Evolutionary conservation across 1,140 invertebrate species (phyloP).

Genomic region (Fragariocoptes setiger): DNA sequence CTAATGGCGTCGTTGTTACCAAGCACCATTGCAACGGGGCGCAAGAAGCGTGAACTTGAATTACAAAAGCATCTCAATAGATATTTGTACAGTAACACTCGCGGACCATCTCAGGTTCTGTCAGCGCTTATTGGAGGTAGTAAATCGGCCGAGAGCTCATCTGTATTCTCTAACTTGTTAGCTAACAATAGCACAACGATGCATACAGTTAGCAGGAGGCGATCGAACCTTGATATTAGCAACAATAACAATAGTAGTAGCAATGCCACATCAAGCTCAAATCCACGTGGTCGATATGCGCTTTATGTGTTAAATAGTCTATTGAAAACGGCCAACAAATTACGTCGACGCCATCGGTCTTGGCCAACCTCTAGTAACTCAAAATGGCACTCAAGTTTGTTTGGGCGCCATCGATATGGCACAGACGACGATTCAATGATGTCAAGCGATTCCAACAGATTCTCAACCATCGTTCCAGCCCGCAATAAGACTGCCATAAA

Average conservation of each 20-base stretch:
- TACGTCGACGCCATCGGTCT: not conserved
- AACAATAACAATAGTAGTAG: not conserved
- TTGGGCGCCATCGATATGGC: no score
- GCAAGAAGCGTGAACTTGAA: not conserved
- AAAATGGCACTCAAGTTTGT: not conserved
- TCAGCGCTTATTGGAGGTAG: not conserved
- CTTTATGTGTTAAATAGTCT: not conserved
- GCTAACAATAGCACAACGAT: not conserved
- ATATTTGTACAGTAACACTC: not conserved
- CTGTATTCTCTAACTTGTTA: no score
- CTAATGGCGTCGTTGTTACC: slow-evolving; percentile 4
- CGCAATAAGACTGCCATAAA: no score
- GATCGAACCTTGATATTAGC: not conserved
- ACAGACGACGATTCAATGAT: no score
- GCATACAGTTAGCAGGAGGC: not conserved
- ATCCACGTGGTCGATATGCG: not conserved
- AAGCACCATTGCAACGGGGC: not conserved
- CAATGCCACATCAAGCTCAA: not conserved
- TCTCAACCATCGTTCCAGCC: no score
- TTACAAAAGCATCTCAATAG: not conserved
- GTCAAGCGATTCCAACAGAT: no score
- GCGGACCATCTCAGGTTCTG: not conserved
- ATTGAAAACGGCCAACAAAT: not conserved
- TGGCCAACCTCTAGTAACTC: not conserved
- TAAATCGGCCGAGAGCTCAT: no score